phyloP scores from a whole-genome alignment of 2,797 vertebrate species.

The Rhynchotus rufescens region DNA sequence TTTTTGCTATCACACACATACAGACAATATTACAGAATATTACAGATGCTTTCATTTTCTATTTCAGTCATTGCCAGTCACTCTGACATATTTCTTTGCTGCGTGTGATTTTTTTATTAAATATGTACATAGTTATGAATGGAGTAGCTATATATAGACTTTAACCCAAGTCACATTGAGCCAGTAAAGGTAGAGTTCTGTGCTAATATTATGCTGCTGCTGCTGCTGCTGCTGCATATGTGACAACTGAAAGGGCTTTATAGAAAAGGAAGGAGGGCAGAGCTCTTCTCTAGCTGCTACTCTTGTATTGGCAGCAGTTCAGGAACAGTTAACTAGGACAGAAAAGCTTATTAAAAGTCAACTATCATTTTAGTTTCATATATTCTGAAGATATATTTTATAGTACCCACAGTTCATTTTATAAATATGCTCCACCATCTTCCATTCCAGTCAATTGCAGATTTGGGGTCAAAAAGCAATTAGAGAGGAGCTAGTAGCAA shows the following conservation, averaged over 20 bases:
- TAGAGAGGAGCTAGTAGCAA: rapidly evolving
- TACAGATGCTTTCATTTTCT: background rate
- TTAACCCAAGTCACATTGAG: background rate
- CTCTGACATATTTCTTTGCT: background rate
- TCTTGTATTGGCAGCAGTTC: background rate
- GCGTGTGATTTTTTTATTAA: background rate
- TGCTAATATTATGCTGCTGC: background rate
- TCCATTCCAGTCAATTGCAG: background rate
- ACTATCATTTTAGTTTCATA: background rate
- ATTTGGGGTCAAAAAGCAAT: background rate
- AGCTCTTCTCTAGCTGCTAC: background rate
- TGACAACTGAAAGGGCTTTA: background rate
- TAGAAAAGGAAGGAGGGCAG: background rate
- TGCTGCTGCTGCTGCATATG: background rate
- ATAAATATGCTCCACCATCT: background rate
- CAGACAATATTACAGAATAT: background rate
- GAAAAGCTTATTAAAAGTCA: background rate
- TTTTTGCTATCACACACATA: background rate
- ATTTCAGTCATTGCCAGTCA: background rate
- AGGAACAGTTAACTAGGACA: background rate
- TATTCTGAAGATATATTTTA: background rate
- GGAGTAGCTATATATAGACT: background rate
- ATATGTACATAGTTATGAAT: background rate
- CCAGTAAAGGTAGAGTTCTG: background rate
- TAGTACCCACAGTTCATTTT: background rate